Conservation (phyloP, 2,888 invertebrate genomes). For the Drosophila niveifrons region DNA sequence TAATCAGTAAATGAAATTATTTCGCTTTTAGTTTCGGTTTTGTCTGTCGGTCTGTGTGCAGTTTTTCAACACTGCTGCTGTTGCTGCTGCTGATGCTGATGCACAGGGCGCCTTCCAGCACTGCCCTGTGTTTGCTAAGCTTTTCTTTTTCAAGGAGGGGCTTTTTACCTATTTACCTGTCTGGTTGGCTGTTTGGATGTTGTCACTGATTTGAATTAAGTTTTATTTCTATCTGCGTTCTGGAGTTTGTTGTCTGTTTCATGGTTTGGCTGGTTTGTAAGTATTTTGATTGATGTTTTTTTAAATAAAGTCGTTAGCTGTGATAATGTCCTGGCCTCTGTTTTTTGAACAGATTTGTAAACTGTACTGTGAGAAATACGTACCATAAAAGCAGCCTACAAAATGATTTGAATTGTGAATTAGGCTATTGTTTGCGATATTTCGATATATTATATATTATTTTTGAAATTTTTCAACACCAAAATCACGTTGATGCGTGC, state of each 20-base stretch:
- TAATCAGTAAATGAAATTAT: conserved; percentile 61
- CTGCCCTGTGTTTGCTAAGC: conserved; percentile 29
- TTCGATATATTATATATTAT: conserved; percentile 17
- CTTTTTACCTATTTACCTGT: conserved; percentile 43
- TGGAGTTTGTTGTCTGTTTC: conserved; percentile 41
- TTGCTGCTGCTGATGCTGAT: conserved; percentile 23
- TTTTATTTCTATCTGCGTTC: conserved; percentile 18
- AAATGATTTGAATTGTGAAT: conserved; percentile 46
- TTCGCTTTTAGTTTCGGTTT: conserved; percentile 36
- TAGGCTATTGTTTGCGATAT: conserved; percentile 69
- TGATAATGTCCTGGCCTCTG: conserved; percentile 40
- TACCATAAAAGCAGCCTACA: conserved; percentile 41
- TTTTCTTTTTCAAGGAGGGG: conserved; percentile 17
- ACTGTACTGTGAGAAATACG: conserved; percentile 55
- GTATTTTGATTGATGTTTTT: conserved; percentile 23
- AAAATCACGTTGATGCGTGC: conserved; percentile 35
- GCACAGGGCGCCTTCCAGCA: conserved; percentile 43
- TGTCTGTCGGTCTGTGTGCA: conserved; percentile 42
- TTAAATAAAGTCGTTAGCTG: conserved; percentile 37
- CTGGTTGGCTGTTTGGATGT: conserved; percentile 44
- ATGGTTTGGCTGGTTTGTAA: conserved; percentile 26
- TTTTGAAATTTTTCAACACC: conserved; percentile 66
- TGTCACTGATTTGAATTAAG: conserved; percentile 6
- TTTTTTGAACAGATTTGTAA: conserved; percentile 56
- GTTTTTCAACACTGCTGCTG: conserved; percentile 44